These are phyloP conservation scores for Melanaphis sacchari DNA, from an alignment of 1,140 invertebrate species.

Conservation along the genomic window DNA sequence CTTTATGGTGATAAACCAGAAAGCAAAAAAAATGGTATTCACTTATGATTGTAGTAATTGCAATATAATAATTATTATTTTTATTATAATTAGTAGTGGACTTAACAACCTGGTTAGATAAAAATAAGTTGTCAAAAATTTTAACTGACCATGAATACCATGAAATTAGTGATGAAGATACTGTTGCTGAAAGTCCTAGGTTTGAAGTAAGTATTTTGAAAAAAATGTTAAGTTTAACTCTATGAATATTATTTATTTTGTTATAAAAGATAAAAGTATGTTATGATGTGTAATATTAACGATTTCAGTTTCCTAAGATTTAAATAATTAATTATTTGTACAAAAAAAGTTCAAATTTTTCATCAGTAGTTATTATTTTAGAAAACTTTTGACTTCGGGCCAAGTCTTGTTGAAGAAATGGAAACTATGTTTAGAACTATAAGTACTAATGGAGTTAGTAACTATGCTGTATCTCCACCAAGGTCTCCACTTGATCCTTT, in stretches of 20 bases:
- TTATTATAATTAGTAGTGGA: conserved; percentile 42
- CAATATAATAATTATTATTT: not conserved
- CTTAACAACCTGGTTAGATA: conserved; percentile 39
- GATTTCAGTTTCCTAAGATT: not conserved
- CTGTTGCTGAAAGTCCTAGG: conserved; percentile 65
- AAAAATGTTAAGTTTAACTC: not conserved
- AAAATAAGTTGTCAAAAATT: conserved; percentile 52
- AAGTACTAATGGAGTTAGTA: conserved; percentile 63
- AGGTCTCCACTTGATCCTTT: conserved; percentile 68
- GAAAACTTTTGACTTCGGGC: conserved; percentile 87
- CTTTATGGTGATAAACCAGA: conserved; percentile 61
- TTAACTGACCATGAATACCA: conserved; percentile 75
- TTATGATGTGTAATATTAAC: not conserved
- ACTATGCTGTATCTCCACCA: conserved; percentile 63
- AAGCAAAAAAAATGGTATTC: conserved; percentile 59
- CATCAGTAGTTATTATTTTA: conserved; percentile 62
- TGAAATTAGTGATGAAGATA: conserved; percentile 90
- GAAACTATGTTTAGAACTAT: conserved; percentile 89
- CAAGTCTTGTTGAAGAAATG: conserved; percentile 93
- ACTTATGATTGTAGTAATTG: not conserved
- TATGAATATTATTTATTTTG: not conserved
- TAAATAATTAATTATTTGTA: too few relatives aligned
- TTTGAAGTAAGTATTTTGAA: conserved; percentile 64
- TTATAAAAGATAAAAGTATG: not conserved
- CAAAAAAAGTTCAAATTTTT: not conserved